Base-by-base conservation (phyloP, 2,113 vertebrate genomes). In the Sphaerodactylus townsendi region DNA sequence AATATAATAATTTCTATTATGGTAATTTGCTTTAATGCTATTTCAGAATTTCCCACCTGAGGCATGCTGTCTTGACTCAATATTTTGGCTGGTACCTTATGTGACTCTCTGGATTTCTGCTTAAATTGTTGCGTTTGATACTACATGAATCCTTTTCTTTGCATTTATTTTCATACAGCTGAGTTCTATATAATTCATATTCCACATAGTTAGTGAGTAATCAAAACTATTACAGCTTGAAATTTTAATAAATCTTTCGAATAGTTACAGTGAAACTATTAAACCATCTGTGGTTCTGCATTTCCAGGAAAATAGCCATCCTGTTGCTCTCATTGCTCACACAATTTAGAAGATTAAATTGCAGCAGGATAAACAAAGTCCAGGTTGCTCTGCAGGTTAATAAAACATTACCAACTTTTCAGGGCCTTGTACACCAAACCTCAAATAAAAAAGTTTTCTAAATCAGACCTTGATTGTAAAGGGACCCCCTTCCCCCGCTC, bases 321-420 rank as follows among this genome's bases (percentile, higher is more conserved):
- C 68, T 48, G 23, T 53, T 85, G 0, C 17, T 84, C 88, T 93
- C 86, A 66, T 37, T 53, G 73, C 78, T 37, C 50, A 70, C 23
- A 1, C 28, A 2, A 86, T 90, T 91, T 73, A 83, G 41, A 93
- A 95, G 86, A 93, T 93, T 91, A 87, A 90, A 88, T 92, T 91
- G 83, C 90, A 77, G 68, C 71, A 86, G 90, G 86, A 85, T 89
- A 91, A 94, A 92, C 79, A 95, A 89, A 94, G 86, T 56, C 17
- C 3, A 3, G 65, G 35, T 83, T 89, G 83, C 82, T 85, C 84
- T 85, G 88, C 8, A 39, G 88, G 76, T 75, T 93, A 84, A 89
- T 89, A 86, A 92, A 86, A 77, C 5, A 8, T 77, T 83, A 28
- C 59, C 91, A 82, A 88, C 59, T 90, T 94, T 82, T 82, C 86